Percentiles rank a stretch among this genome's conserved stretches.
Conservation (phyloP, 2,113 vertebrate genomes). For the Burhinus bistriatus region DNA sequence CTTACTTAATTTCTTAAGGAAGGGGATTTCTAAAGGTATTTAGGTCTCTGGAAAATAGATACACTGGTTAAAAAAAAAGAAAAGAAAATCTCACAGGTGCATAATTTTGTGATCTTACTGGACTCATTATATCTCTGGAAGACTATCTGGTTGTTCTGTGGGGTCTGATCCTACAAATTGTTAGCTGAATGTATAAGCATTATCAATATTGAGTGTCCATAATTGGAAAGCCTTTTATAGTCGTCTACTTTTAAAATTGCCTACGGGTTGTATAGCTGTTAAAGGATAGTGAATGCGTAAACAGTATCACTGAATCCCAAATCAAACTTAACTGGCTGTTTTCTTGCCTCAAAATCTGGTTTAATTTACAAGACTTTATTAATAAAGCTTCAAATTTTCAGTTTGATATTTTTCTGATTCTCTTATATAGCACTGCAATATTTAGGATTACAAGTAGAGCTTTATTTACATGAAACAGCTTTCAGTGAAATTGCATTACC, state of each 20-base stretch:
- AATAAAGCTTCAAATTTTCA: background rate
- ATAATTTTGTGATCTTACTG: background rate
- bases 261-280: background rate
- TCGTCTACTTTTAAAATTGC: background rate
- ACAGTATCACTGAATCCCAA: background rate
- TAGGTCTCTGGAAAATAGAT: background rate
- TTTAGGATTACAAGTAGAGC: background rate
- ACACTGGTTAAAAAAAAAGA: background rate
- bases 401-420: background rate
- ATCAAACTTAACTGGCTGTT: background rate
- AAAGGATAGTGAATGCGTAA: background rate
- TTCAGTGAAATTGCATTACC: slow-evolving; percentile 2
- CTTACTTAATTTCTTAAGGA: background rate
- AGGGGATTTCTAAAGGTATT: background rate
- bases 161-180: background rate
- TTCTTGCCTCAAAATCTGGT: background rate
- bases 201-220: background rate
- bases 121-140: background rate
- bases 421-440: background rate
- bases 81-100: background rate
- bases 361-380: background rate
- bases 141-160: background rate
- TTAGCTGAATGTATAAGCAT: background rate
- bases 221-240: background rate
- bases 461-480: slow-evolving; percentile 12